phyloP scores from a whole-genome alignment of 2,113 vertebrate species.

The Tichodroma muraria region DNA sequence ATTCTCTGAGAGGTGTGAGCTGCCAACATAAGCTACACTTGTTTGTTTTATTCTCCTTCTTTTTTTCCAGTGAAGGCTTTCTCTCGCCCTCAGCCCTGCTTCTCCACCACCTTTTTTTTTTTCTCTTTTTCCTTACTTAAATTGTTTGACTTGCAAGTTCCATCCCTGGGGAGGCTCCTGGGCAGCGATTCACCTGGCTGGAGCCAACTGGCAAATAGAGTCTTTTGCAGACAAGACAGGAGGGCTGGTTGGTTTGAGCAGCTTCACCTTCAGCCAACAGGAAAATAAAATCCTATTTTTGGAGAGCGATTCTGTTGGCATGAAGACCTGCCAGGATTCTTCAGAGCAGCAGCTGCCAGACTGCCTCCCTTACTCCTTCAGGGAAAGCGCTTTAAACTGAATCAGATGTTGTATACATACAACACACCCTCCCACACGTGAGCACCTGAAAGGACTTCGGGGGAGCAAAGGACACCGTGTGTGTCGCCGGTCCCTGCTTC shows the following conservation, averaged over 20 bases:
- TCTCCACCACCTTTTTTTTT: not conserved
- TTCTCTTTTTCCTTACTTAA: not conserved
- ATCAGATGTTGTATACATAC: conserved; percentile 40
- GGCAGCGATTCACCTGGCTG: conserved; percentile 39
- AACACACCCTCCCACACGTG: not conserved
- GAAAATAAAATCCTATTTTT: conserved; percentile 75
- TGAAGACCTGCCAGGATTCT: conserved; percentile 50
- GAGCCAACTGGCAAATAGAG: conserved; percentile 57
- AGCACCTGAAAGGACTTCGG: not conserved
- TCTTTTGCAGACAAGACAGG: conserved; percentile 61
- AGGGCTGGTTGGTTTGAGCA: conserved; percentile 51
- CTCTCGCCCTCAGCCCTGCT: not conserved
- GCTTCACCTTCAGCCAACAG: conserved; percentile 63
- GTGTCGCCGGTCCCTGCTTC: not conserved
- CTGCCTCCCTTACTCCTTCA: conserved; percentile 48
- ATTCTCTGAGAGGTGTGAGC: not conserved
- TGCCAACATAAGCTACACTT: conserved; percentile 49
- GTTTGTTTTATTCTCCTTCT: conserved; percentile 26
- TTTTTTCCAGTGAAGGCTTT: conserved; percentile 22
- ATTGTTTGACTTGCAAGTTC: conserved; percentile 37
- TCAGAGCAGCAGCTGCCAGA: conserved; percentile 56
- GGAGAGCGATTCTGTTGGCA: conserved; percentile 59
- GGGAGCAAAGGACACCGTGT: not conserved
- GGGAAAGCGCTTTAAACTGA: conserved; percentile 47
- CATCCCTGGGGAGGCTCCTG: conserved; percentile 17